Percentiles rank a stretch among this genome's conserved stretches.
These are phyloP conservation scores for Lepus americanus DNA, from an alignment of 2,113 vertebrate species.

Conservation along the genomic window DNA sequence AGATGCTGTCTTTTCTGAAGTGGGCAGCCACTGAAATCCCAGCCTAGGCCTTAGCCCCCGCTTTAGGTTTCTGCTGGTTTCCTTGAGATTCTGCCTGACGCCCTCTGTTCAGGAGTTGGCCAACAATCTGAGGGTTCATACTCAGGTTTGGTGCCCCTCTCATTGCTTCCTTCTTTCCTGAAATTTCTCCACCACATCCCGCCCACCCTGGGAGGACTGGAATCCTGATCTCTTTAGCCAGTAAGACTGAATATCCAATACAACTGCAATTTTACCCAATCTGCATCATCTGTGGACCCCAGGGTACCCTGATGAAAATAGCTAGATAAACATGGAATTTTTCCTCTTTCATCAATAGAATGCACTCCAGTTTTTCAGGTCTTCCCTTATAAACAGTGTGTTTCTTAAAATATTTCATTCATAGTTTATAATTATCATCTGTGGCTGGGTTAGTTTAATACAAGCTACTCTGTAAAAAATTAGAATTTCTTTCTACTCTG, in stretches of 20 bases:
- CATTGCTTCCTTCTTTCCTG: not conserved
- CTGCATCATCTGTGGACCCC: not conserved
- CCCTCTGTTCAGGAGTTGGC: not conserved
- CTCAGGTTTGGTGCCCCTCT: not conserved
- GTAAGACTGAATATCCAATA: not conserved
- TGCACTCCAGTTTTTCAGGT: not conserved
- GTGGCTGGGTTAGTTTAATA: not conserved
- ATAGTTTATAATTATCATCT: not conserved
- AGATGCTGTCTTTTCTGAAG: not conserved
- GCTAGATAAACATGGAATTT: not conserved
- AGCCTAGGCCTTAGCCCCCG: not conserved
- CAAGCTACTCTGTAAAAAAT: not conserved
- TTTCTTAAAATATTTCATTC: conserved; percentile 31
- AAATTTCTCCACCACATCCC: not conserved
- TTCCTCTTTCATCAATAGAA: not conserved
- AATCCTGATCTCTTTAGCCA: not conserved
- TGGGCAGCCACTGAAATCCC: not conserved
- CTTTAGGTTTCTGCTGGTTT: not conserved
- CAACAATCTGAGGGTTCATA: not conserved
- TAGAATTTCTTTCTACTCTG: conserved; percentile 10
- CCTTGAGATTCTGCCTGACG: not conserved
- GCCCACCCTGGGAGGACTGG: not conserved
- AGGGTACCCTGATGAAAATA: not conserved
- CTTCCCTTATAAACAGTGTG: not conserved
- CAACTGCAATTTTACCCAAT: not conserved